Conservation (phyloP, 92 coral and sea anemone genomes). For the Isaurus tuberculatus region DNA sequence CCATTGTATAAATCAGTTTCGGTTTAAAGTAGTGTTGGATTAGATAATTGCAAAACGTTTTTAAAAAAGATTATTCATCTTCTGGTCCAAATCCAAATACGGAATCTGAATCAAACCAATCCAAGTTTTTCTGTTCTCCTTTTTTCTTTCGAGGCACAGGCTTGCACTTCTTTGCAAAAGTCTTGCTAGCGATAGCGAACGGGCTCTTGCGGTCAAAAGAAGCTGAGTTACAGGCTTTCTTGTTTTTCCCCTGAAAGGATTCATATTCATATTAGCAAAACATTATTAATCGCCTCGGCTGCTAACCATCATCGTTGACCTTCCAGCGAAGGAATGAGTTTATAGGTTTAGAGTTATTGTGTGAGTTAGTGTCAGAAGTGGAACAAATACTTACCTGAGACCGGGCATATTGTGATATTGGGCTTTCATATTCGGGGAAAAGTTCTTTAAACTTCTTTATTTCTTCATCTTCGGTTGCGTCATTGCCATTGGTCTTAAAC, state of each 20-base stretch:
- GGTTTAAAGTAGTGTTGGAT: too few species aligned
- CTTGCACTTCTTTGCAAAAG: constrained; percentile 64
- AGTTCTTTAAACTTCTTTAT: constrained; percentile 87
- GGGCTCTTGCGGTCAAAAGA: constrained; percentile 74
- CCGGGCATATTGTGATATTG: constrained; percentile 58
- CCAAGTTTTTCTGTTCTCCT: constrained; percentile 68
- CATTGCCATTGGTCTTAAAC: constrained; percentile 67
- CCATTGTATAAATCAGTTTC: too few species aligned
- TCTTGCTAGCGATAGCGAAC: constrained; percentile 81
- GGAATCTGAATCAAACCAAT: constrained; percentile 95
- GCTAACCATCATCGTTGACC: too few species aligned
- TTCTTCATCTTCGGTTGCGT: constrained; percentile 70
- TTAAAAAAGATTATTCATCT: constrained; percentile 50
- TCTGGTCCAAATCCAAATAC: constrained; percentile 87
- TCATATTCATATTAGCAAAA: neutral
- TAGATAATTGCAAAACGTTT: too few species aligned
- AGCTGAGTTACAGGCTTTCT: constrained; percentile 15
- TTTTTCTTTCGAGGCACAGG: constrained; percentile 69
- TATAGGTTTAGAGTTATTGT: too few species aligned
- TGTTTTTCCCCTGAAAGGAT: constrained; percentile 29
- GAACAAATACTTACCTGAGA: constrained; percentile 46
- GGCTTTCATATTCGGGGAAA: constrained; percentile 82
- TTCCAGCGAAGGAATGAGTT: too few species aligned
- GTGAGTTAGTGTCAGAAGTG: neutral
- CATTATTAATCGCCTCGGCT: neutral